Evolutionary conservation across 1,140 invertebrate species (phyloP).

Genomic region (Cherax quadricarinatus): DNA sequence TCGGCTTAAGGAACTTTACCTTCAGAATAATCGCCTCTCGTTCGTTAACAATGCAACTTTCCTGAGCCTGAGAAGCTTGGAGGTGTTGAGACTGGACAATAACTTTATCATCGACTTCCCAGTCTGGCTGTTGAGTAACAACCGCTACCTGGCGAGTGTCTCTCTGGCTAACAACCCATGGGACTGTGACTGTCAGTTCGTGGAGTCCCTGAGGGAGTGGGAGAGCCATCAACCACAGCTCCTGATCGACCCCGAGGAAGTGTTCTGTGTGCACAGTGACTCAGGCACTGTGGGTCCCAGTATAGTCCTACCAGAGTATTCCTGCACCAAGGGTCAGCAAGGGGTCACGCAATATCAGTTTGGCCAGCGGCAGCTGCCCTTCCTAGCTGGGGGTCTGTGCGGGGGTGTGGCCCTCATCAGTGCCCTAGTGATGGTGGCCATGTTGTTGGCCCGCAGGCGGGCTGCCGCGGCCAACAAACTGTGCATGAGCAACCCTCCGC

Average conservation of each 20-base stretch:
- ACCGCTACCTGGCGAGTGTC: conserved; percentile 79
- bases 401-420: conserved; percentile 59
- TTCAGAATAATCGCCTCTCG: conserved; percentile 84
- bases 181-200: conserved; percentile 91
- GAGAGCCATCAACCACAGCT: conserved; percentile 77
- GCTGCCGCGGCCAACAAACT: conserved; percentile 54
- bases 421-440: conserved; percentile 58
- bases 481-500: conserved; percentile 32
- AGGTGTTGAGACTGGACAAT: conserved; percentile 85
- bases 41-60: conserved; percentile 88
- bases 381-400: conserved; percentile 62
- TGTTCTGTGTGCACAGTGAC: conserved; percentile 55
- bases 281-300: conserved; percentile 51
- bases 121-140: conserved; percentile 85
- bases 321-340: conserved; percentile 51
- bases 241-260: conserved; percentile 44
- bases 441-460: conserved; percentile 66
- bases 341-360: conserved; percentile 64
- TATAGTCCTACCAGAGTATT: conserved; percentile 51
- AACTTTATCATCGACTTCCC: conserved; percentile 86
- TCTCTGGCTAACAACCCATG: conserved; percentile 88
- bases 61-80: conserved; percentile 82
- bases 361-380: conserved; percentile 59
- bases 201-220: conserved; percentile 88
- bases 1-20: conserved; percentile 81